A percentile compares a stretch with the other conserved stretches of the same genome.
phyloP scores from a whole-genome alignment of 2,888 invertebrate species.

The Ceratothoa steindachneri region DNA sequence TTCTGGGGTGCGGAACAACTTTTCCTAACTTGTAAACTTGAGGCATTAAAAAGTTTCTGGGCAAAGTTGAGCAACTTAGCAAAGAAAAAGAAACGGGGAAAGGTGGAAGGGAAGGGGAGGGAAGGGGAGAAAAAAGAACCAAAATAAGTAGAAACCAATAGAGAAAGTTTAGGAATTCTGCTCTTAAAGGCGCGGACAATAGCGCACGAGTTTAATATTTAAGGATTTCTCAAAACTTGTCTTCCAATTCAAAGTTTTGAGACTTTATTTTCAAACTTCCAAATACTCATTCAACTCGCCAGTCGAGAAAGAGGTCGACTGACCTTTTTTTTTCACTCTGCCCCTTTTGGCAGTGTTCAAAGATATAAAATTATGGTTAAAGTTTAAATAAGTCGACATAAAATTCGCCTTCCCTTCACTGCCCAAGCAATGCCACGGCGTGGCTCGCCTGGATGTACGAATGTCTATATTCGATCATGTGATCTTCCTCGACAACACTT shows the following conservation, averaged over 20 bases:
- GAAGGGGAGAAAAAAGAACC: neutral
- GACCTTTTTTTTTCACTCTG: too few relatives aligned
- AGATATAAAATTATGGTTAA: neutral
- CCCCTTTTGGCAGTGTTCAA: neutral
- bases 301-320: too few relatives aligned
- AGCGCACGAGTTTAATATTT: slow-evolving; percentile 13
- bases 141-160: slow-evolving; percentile 16
- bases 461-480: too few relatives aligned
- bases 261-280: slow-evolving; percentile 8
- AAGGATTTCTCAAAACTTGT: slow-evolving; percentile 7
- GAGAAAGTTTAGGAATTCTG: slow-evolving; percentile 10
- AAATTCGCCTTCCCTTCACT: too few relatives aligned
- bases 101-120: neutral
- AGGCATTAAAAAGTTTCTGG: slow-evolving; percentile 40
- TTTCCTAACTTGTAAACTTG: slow-evolving; percentile 35
- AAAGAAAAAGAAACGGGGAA: neutral
- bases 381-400: too few relatives aligned
- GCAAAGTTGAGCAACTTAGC: slow-evolving; percentile 18
- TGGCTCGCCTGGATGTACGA: too few relatives aligned
- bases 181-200: neutral
- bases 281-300: slow-evolving; percentile 11
- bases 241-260: slow-evolving; percentile 1
- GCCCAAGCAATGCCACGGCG: too few relatives aligned
- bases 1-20: slow-evolving; percentile 18
- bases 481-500: too few relatives aligned